Base-by-base conservation (phyloP, 1,140 invertebrate genomes). In the Dolichoris vasculosae region DNA sequence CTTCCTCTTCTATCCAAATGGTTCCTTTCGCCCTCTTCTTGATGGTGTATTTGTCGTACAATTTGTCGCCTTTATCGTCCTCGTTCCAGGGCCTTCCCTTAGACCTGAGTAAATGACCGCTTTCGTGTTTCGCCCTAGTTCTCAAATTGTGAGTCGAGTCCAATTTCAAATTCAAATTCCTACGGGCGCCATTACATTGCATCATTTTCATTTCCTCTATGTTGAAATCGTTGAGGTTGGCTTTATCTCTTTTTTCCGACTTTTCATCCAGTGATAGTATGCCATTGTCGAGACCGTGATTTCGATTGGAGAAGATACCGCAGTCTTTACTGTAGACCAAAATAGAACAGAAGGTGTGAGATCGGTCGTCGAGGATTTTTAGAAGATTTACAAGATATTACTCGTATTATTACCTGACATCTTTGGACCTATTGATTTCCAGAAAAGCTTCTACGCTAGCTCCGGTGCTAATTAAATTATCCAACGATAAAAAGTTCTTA, bases 401-500 rank as follows among this genome's bases (percentile, higher is more conserved):
- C n/a, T n/a, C n/a, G 11, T 35, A 59, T 26, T 40, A 46, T 81
- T 88, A 93, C 93, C 90, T 90, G 51, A 92, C 90, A 89, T 93
- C 90, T 84, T 92, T 93, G 35, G 90, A 87, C 86, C 90, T 89
- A 76, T 94, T 93, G 38, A 93, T 87, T 84, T 95, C 95, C 38
- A 96, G 92, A 89, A 96, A 96, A 51, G 94, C 94, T 84, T 95
- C 93, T 8, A 96, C 95, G 89, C 94, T 95, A 17, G 94, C 93
- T 38, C 94, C 94, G 59, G 94, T 93, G 43, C 93, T 94, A 77
- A 96, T 96, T 32, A 96, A 93, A 26, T 94, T 94, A 88, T 96
- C 96, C 64, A 96, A 90, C 20, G 95, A 95, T 46, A 96, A 90
- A 89, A 96, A 97, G 90, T 96, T 97, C 69, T 95, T 94, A 86